Conservation (phyloP, 2,797 vertebrate genomes). For the Pachyuromys duprasi region DNA sequence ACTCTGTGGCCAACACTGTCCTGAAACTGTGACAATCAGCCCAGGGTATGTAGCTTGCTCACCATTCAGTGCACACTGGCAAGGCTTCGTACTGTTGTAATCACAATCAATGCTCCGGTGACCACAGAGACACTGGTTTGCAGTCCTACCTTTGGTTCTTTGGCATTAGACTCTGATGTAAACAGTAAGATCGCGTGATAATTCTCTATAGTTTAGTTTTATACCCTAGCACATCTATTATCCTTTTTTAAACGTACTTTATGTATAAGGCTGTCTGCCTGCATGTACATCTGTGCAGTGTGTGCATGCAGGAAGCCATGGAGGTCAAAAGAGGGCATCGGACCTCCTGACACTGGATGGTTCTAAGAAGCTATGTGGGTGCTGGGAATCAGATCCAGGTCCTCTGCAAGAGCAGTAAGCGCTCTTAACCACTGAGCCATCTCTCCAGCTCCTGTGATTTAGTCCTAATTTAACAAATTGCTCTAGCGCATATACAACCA, state of each 20-base stretch:
- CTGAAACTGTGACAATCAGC: not conserved
- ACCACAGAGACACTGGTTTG: rapidly evolving
- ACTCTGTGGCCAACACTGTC: not conserved
- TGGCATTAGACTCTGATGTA: not conserved
- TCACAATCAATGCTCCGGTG: not conserved
- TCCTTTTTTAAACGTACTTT: not conserved
- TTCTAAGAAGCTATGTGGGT: not conserved
- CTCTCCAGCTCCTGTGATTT: not conserved
- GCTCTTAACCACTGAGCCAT: not conserved
- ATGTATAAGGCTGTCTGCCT: not conserved
- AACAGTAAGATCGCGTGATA: not conserved
- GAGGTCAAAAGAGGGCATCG: not conserved
- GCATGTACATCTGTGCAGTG: not conserved
- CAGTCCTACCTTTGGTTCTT: not conserved
- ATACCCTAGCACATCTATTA: not conserved
- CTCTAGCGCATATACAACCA: not conserved
- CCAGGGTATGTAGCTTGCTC: rapidly evolving
- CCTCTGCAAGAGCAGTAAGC: not conserved
- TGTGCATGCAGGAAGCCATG: not conserved
- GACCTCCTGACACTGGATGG: not conserved
- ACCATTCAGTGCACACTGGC: no score
- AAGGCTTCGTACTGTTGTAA: not conserved
- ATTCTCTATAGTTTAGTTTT: not conserved
- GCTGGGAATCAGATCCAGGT: not conserved
- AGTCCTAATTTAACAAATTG: not conserved